phyloP scores from a whole-genome alignment of 2,797 vertebrate species.

The Odontamblyopus lacepedii region DNA sequence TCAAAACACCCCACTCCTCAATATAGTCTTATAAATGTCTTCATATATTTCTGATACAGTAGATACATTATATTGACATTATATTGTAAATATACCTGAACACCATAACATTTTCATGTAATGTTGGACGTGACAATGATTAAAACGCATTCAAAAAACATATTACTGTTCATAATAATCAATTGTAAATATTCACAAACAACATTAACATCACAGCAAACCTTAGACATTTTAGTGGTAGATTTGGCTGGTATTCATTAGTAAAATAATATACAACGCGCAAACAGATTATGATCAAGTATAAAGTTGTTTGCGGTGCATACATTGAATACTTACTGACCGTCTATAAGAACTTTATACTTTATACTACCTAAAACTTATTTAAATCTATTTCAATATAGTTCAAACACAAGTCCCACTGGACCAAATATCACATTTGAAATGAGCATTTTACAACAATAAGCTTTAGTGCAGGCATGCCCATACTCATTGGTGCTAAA shows the following conservation, averaged over 20 bases:
- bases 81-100: conserved; percentile 58
- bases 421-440: conserved; percentile 75
- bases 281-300: conserved; percentile 56
- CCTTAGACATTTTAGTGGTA: conserved; percentile 37
- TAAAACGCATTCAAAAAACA: conserved; percentile 55
- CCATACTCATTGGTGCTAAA: conserved; percentile 67
- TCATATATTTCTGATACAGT: conserved; percentile 69
- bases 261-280: conserved; percentile 51
- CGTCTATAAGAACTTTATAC: conserved; percentile 21
- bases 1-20: conserved; percentile 21
- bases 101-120: conserved; percentile 47
- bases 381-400: conserved; percentile 27
- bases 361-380: background rate
- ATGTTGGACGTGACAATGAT: conserved; percentile 52
- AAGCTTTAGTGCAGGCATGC: conserved; percentile 70
- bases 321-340: conserved; percentile 29
- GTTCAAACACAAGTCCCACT: conserved; percentile 44
- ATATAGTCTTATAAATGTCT: conserved; percentile 43
- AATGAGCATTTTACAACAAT: conserved; percentile 59
- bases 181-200: conserved; percentile 61
- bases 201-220: conserved; percentile 57
- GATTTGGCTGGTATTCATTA: conserved; percentile 41
- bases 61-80: conserved; percentile 58
- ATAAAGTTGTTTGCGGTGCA: conserved; percentile 45
- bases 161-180: conserved; percentile 46